Evolutionary conservation across 2,888 invertebrate genomes (phyloP).

Genomic region (Strigamia transsilvanica): DNA sequence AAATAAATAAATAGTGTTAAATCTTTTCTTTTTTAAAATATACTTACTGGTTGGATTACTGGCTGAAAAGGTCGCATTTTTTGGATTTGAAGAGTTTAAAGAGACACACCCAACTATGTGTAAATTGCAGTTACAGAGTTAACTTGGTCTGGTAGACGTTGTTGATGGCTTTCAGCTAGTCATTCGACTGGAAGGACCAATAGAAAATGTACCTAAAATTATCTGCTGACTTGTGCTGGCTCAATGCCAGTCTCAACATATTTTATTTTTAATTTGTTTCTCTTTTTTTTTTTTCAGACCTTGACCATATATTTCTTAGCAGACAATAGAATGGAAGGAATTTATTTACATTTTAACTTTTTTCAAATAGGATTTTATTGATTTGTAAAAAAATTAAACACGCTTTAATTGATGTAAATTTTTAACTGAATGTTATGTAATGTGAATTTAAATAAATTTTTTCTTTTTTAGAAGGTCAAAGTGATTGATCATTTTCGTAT

Average conservation of each 20-base stretch:
- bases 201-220: not conserved
- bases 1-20: too few relatives aligned
- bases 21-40: not conserved
- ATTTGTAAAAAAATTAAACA: too few relatives aligned
- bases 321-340: not conserved
- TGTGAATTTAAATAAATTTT: not conserved
- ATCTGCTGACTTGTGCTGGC: not conserved
- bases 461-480: too few relatives aligned
- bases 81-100: not conserved
- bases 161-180: not conserved
- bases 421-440: not conserved
- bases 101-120: conserved; percentile 22
- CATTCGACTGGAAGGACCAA: not conserved
- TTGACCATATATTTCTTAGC: not conserved
- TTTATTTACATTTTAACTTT: not conserved
- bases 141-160: not conserved
- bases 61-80: conserved; percentile 18
- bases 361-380: not conserved
- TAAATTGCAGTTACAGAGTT: not conserved
- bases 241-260: not conserved
- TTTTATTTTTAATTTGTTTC: not conserved
- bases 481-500: too few relatives aligned
- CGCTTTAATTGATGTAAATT: not conserved
- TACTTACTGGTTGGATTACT: conserved; percentile 44
- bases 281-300: not conserved